Evolutionary conservation across 1,140 invertebrate genomes (phyloP), one percentile per base, ranked within the genome.

Genomic region (Subanguina moxae): DNA sequence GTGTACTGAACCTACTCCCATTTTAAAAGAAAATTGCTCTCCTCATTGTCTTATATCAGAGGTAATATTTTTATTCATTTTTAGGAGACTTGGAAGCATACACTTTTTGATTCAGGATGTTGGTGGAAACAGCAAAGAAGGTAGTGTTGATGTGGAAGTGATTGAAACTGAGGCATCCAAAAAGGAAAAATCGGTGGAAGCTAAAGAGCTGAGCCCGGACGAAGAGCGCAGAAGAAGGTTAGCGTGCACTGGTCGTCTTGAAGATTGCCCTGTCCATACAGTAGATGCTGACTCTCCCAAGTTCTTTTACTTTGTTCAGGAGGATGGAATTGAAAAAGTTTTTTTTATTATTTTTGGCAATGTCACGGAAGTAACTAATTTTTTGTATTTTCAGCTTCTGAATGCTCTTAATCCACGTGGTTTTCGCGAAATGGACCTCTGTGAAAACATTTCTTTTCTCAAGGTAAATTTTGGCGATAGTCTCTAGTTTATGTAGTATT

Each of bases 351-450:
- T 45, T n/a, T n/a, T n/a, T n/a, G n/a, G n/a, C n/a, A n/a, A n/a
- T n/a, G n/a, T n/a, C n/a, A n/a, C n/a, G n/a, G n/a, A 45, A 45
- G n/a, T 13, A 11, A 58, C 23, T 58, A 23, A 25, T 25, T 23
- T 23, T 58, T 11, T 13, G 11, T 13, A 30, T 32, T 45, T 69
- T 25, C 30, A 69, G 67, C 27, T 69, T 25, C 15, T 69, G n/a
- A 27, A 70, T 42, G 38, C 67, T 1, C 48, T 69, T 25, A 69
- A 69, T 19, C 67, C 67, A 28, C 67, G 67, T 25, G 67, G 67
- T 57, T 67, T 28, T 56, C 67, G 67, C 23, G 67, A 69, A 67
- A 52, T 45, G 23, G 67, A 69, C 21, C 57, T 69, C 30, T 32
- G 43, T 21, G 67, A 69, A 13, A 69, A 30, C 57, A 69, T 69